A percentile compares a stretch with the other conserved stretches of the same genome.
Conservation (phyloP, 2,888 invertebrate genomes). For the Tinea semifulvella region DNA sequence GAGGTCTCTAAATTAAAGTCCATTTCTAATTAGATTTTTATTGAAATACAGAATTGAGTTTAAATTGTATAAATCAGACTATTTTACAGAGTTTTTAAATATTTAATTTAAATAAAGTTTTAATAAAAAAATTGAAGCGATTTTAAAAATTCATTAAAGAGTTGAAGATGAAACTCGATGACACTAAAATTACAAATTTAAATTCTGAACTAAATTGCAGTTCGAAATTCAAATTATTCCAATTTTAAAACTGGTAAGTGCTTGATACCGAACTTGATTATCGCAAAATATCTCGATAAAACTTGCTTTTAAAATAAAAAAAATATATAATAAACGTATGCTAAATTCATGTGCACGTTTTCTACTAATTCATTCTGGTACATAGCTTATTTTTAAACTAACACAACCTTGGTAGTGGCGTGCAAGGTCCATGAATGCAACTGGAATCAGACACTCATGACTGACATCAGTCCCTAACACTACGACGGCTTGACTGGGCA, state of each 20-base stretch:
- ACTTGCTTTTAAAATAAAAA: conserved; percentile 1
- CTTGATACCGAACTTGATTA: not conserved
- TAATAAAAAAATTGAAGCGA: not conserved
- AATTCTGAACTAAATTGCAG: not conserved
- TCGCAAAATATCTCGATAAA: not conserved
- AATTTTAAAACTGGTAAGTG: not conserved
- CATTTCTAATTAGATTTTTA: too few relatives aligned
- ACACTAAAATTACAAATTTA: not conserved
- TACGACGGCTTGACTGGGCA: too few relatives aligned
- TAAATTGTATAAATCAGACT: too few relatives aligned
- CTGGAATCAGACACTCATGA: too few relatives aligned
- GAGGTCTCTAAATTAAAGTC: too few relatives aligned
- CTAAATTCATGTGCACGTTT: not conserved
- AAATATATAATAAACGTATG: not conserved
- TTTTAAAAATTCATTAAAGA: not conserved
- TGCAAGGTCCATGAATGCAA: too few relatives aligned
- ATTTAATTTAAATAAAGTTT: too few relatives aligned
- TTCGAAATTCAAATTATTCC: not conserved
- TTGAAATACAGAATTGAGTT: too few relatives aligned
- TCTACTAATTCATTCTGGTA: not conserved
- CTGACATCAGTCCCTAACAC: too few relatives aligned
- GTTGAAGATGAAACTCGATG: not conserved
- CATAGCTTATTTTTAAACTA: not conserved
- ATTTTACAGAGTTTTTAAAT: too few relatives aligned
- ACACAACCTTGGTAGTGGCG: too few relatives aligned